Percentiles rank a stretch among this genome's conserved stretches.
Conservation (phyloP, 2,797 vertebrate species). For the Neosalanx taihuensis region DNA sequence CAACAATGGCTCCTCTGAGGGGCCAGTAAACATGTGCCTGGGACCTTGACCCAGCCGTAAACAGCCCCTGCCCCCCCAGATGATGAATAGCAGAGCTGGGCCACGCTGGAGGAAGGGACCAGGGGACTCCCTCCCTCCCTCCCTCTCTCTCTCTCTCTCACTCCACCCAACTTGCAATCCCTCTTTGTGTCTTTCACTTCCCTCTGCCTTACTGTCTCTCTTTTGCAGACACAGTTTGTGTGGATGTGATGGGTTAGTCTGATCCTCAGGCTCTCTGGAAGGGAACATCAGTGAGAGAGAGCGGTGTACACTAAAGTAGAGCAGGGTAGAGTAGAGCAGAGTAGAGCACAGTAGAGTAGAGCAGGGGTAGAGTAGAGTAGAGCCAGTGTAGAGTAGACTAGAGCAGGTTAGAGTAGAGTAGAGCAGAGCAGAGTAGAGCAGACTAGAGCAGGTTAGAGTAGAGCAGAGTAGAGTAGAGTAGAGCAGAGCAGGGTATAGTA, state of each 20-base stretch:
- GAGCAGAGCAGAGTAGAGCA: slow-evolving; percentile 28
- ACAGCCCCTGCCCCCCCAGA: slow-evolving; percentile 61
- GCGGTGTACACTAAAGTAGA: too few relatives aligned
- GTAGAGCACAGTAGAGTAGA: too few relatives aligned
- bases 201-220: neutral
- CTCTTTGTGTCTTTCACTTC: neutral
- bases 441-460: too few relatives aligned
- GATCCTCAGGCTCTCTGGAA: too few relatives aligned
- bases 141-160: slow-evolving; percentile 9
- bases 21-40: slow-evolving; percentile 71
- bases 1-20: slow-evolving; percentile 70
- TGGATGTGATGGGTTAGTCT: too few relatives aligned
- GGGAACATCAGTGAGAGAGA: too few relatives aligned
- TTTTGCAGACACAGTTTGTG: neutral
- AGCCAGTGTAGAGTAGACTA: slow-evolving; percentile 1
- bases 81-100: slow-evolving; percentile 68
- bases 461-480: too few relatives aligned
- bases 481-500: too few relatives aligned
- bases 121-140: slow-evolving; percentile 5
- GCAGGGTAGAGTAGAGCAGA: too few relatives aligned
- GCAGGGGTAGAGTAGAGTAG: too few relatives aligned
- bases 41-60: slow-evolving; percentile 78
- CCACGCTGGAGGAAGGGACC: neutral
- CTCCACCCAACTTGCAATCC: neutral
- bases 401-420: neutral